These are phyloP conservation scores for Columba livia DNA, from an alignment of 2,113 vertebrate genomes.

Conservation along the genomic window DNA sequence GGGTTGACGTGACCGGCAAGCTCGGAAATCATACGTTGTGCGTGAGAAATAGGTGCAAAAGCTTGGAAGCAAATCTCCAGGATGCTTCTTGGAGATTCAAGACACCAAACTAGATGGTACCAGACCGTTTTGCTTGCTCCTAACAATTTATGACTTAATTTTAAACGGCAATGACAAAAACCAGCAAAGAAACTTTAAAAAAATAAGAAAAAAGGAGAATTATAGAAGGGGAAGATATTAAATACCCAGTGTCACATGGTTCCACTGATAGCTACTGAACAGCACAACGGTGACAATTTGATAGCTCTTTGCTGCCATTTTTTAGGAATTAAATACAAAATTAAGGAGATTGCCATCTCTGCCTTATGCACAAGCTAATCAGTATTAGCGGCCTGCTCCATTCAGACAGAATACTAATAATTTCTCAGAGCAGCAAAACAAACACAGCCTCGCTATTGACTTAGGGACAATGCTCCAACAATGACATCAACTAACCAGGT, in stretches of 20 bases:
- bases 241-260: not conserved
- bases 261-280: not conserved
- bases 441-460: not conserved
- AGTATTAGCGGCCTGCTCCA: not conserved
- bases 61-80: not conserved
- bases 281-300: not conserved
- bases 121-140: not conserved
- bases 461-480: not conserved
- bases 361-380: not conserved
- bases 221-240: not conserved
- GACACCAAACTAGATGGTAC: not conserved
- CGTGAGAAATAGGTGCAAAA: not conserved
- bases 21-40: not conserved
- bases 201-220: not conserved
- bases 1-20: not conserved
- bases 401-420: not conserved
- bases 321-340: not conserved
- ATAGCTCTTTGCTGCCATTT: not conserved
- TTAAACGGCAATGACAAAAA: not conserved
- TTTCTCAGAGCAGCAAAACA: not conserved
- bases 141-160: not conserved
- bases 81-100: not conserved
- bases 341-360: not conserved
- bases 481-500: not conserved
- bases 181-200: not conserved